Percentiles rank a stretch among this genome's conserved stretches.
Conservation (phyloP, 1,140 invertebrate genomes). For the Bombus pyrosoma region DNA sequence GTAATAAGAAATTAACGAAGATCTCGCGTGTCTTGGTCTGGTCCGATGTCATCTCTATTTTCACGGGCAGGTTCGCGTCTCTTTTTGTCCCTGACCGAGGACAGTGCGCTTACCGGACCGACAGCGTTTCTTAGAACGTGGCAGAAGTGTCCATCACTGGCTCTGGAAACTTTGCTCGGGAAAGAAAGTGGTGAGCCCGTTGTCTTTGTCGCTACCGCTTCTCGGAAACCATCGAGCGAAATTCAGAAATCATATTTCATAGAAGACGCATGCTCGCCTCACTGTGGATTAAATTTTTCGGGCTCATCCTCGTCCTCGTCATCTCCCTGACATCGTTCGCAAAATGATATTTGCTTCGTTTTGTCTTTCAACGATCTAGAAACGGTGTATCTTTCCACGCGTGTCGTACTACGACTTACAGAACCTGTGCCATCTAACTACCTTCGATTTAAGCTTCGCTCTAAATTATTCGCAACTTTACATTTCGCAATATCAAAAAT, state of each 20-base stretch:
- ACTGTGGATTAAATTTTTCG: constrained; percentile 2
- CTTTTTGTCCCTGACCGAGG: constrained; percentile 42
- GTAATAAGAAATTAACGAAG: background rate
- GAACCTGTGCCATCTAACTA: no score
- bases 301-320: background rate
- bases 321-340: background rate
- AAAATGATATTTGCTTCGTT: no score
- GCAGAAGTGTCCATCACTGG: constrained; percentile 65
- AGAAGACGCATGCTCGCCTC: constrained; percentile 24
- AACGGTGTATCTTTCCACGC: no score
- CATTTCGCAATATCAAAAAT: no score
- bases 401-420: no score
- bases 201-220: constrained; percentile 71
- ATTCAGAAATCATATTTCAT: constrained; percentile 60
- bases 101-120: constrained; percentile 43
- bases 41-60: constrained; percentile 36
- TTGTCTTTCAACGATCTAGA: no score
- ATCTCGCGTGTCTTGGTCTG: background rate
- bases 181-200: constrained; percentile 58
- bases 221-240: constrained; percentile 61
- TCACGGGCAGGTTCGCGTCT: constrained; percentile 19
- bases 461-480: no score
- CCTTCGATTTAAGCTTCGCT: no score
- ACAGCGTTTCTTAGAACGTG: constrained; percentile 72
- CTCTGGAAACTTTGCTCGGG: constrained; percentile 62